A percentile compares a stretch with the other conserved stretches of the same genome.
Conservation (phyloP, 2,113 vertebrate genomes). For the Butorides virescens region DNA sequence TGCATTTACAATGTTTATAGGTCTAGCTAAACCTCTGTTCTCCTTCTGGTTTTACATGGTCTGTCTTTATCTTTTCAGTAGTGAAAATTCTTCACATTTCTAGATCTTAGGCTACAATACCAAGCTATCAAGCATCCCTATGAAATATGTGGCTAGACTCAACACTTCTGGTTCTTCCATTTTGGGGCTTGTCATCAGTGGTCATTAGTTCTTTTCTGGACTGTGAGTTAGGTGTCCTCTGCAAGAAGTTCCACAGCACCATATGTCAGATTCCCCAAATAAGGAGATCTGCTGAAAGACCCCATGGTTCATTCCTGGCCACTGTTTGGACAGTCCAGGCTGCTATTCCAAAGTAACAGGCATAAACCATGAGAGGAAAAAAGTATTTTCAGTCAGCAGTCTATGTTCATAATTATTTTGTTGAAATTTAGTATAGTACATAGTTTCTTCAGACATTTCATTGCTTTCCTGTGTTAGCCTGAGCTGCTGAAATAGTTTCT, state of each 20-base stretch:
- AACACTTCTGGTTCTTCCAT: background rate
- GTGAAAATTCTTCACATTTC: background rate
- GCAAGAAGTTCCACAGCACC: background rate
- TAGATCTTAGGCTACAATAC: background rate
- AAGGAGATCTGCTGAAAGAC: background rate
- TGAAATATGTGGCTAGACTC: background rate
- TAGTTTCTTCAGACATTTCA: background rate
- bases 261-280: background rate
- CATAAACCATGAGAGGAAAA: background rate
- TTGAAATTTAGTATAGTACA: background rate
- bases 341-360: background rate
- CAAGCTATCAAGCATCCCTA: background rate
- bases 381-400: background rate
- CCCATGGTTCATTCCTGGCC: background rate
- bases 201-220: background rate
- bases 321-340: background rate
- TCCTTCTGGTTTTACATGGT: background rate
- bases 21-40: background rate
- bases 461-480: background rate
- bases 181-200: background rate
- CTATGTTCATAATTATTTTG: background rate
- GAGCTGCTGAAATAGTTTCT: background rate
- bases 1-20: background rate
- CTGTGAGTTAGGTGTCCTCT: background rate
- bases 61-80: background rate